Evolutionary conservation across 1,140 invertebrate genomes (phyloP).

Genomic region (Apocrypta bakeri): DNA sequence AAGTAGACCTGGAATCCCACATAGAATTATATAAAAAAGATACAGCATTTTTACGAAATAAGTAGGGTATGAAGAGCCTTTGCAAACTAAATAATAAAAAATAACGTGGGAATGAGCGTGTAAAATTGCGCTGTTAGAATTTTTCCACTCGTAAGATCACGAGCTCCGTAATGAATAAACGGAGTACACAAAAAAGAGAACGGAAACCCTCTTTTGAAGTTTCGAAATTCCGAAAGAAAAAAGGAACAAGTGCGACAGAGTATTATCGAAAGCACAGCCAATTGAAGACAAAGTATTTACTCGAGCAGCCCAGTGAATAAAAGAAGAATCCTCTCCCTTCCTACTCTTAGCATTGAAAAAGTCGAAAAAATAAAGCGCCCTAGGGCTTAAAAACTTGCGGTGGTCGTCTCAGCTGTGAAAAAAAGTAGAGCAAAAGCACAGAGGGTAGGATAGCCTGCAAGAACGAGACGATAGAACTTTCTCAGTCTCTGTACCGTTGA

Average conservation of each 20-base stretch:
- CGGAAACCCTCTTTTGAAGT: background rate
- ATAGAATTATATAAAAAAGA: too few relatives aligned
- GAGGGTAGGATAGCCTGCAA: background rate
- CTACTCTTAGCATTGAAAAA: background rate
- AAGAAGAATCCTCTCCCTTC: background rate
- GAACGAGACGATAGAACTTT: background rate
- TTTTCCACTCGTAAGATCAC: too few relatives aligned
- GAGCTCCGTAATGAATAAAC: too few relatives aligned
- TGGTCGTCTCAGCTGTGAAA: background rate
- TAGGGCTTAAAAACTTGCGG: background rate
- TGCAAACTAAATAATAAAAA: too few relatives aligned
- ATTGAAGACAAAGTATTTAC: background rate
- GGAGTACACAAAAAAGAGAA: too few relatives aligned
- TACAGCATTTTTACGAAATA: too few relatives aligned
- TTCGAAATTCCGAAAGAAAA: background rate
- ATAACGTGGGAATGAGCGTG: too few relatives aligned
- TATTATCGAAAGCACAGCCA: background rate
- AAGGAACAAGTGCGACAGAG: background rate
- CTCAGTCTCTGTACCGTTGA: background rate
- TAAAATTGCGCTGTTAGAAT: too few relatives aligned
- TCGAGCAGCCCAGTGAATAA: background rate
- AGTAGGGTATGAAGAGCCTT: too few relatives aligned
- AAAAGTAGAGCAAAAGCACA: background rate
- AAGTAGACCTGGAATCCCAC: too few relatives aligned
- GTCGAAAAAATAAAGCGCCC: background rate